Evolutionary conservation across 2,888 invertebrate genomes (phyloP), one percentile per base, ranked within the genome.

Genomic region (Cynaeus angustus): DNA sequence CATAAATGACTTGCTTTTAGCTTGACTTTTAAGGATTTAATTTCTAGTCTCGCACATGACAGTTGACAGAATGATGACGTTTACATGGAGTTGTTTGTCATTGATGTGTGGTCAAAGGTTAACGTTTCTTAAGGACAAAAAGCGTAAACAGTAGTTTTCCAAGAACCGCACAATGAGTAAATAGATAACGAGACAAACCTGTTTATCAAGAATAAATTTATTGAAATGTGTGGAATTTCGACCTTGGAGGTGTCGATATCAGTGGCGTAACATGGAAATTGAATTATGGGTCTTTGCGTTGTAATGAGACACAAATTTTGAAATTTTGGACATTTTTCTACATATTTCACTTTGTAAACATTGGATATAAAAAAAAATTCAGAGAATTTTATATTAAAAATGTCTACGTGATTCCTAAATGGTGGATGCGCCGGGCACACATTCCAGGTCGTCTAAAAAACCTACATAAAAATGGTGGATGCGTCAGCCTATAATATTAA

Each of bases 41-140:
- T 13, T 43, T 12, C 30, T 1, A 8, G 12, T 12, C 30, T 8
- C 10, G 10, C n/a, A 41, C 41, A 37, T 33, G 37, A 33, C 53
- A 53, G 14, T 56, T 56, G 56, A 56, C 56, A 56, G 56, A 41
- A 16, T 41, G 12, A 12, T 56, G 56, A 56, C 56, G 56, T 56
- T 43, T 46, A 8, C 41, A 41, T 37, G 26, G 41, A 56, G 43
- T 37, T 50, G 53, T 53, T 30, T 53, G 13, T 37, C 37, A 37
- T 28, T 26, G 50, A 28, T 28, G 28, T 28, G 12, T 6, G 26
- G 50, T 26, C 50, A 50, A 50, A 28, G 50, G 50, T 50, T 28
- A 28, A 50, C 7, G n/a, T 3, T 21, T 21, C 21, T 21, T 21
- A 4, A 4, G 21, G 4, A 21, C 1, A 21, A 21, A 4, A 1